Percentiles rank a stretch among this genome's conserved stretches.
Evolutionary conservation across 2,888 invertebrate species (phyloP).

Genomic region (Eupithecia inturbata): DNA sequence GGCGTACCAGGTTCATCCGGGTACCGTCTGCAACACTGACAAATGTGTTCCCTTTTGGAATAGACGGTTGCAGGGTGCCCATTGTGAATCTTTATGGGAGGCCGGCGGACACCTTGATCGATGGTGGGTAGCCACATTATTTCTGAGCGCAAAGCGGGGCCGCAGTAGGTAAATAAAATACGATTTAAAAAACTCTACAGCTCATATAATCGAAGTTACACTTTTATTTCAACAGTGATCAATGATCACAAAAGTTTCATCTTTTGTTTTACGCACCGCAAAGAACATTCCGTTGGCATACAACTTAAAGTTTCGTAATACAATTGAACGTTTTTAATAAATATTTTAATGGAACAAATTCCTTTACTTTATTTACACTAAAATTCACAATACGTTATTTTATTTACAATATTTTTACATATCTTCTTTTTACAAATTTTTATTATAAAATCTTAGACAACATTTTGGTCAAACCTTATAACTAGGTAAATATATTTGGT

Average conservation of each 20-base stretch:
- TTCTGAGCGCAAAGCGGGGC: neutral
- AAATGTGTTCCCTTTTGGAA: no score
- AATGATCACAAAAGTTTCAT: conserved; percentile 81
- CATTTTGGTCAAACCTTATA: conserved; percentile 82
- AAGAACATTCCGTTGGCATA: conserved; percentile 77
- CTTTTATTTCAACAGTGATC: conserved; percentile 83
- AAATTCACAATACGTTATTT: conserved; percentile 76
- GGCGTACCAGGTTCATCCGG: no score
- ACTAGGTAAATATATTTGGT: conserved; percentile 62
- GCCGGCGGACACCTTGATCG: no score
- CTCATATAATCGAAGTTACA: conserved; percentile 83
- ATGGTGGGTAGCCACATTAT: neutral
- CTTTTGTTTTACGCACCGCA: conserved; percentile 76
- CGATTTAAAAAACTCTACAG: conserved; percentile 79
- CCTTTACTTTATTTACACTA: conserved; percentile 74
- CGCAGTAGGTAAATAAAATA: conserved; percentile 52
- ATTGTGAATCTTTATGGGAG: no score
- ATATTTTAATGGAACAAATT: conserved; percentile 73
- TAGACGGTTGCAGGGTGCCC: no score
- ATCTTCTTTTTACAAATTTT: conserved; percentile 56
- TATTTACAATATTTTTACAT: conserved; percentile 73
- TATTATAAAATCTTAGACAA: conserved; percentile 72
- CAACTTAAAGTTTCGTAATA: conserved; percentile 67
- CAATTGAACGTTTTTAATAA: conserved; percentile 71
- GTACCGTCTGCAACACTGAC: no score